Conservation (phyloP, 2,797 vertebrate species). For the Buphagus erythrorhynchus region DNA sequence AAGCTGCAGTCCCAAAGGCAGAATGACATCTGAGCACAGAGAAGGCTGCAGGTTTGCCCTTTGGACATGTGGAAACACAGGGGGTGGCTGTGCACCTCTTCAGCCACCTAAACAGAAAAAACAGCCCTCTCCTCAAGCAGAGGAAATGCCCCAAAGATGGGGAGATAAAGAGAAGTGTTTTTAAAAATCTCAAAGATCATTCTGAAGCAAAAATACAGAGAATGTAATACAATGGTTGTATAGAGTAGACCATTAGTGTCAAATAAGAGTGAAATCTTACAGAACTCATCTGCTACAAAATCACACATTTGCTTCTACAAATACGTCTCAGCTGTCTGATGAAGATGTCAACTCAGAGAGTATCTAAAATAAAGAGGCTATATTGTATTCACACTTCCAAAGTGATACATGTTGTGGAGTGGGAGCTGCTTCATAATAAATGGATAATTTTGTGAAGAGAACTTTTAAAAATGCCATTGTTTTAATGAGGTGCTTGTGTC, state of each 20-base stretch:
- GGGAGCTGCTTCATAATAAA: background rate
- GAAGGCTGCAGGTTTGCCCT: background rate
- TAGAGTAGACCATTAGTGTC: background rate
- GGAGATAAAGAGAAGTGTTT: background rate
- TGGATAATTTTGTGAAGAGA: background rate
- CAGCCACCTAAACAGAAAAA: background rate
- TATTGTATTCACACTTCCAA: background rate
- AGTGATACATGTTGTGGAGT: background rate
- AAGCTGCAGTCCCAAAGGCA: background rate
- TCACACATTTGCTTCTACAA: background rate
- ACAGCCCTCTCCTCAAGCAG: background rate
- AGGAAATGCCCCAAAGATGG: background rate
- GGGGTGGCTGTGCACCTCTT: background rate
- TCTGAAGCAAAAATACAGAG: background rate
- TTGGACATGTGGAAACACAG: background rate
- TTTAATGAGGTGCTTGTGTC: background rate
- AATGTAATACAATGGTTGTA: background rate
- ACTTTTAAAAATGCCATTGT: background rate
- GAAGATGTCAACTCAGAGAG: background rate
- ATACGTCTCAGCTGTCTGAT: background rate
- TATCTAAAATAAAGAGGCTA: background rate
- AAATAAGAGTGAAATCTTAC: background rate
- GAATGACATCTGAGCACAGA: background rate
- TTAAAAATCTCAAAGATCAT: background rate
- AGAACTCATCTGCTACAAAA: background rate